Conservation (phyloP, 2,113 vertebrate genomes). For the Odontesthes bonariensis region DNA sequence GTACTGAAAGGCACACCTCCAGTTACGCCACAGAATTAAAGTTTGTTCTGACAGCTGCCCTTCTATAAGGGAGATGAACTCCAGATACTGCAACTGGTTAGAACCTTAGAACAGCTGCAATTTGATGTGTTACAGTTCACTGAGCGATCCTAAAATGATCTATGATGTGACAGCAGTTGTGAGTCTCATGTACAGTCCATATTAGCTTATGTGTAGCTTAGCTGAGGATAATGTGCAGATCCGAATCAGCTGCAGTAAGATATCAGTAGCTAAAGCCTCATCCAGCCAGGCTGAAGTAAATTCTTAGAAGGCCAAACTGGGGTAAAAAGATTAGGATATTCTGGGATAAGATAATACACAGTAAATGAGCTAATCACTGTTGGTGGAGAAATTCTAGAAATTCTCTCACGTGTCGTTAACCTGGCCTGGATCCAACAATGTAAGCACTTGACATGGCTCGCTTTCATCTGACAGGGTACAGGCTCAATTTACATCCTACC, state of each 20-base stretch:
- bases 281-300: neutral
- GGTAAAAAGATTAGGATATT: conserved; percentile 21
- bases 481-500: too few species aligned
- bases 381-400: neutral
- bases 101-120: conserved; percentile 12
- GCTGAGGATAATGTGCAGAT: neutral
- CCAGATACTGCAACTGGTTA: neutral
- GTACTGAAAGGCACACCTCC: neutral
- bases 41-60: neutral
- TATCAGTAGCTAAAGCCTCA: neutral
- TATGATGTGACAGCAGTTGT: neutral
- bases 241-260: neutral
- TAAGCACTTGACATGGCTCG: too few species aligned
- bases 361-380: conserved; percentile 6
- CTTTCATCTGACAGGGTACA: too few species aligned
- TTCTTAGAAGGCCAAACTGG: conserved; percentile 15
- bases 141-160: neutral
- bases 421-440: too few species aligned
- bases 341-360: conserved; percentile 23
- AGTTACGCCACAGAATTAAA: neutral
- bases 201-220: neutral
- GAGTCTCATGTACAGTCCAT: too few species aligned
- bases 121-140: conserved; percentile 16
- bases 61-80: neutral
- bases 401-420: too few species aligned